Base-by-base conservation (phyloP, 1,140 invertebrate genomes). In the Macrobrachium nipponense region DNA sequence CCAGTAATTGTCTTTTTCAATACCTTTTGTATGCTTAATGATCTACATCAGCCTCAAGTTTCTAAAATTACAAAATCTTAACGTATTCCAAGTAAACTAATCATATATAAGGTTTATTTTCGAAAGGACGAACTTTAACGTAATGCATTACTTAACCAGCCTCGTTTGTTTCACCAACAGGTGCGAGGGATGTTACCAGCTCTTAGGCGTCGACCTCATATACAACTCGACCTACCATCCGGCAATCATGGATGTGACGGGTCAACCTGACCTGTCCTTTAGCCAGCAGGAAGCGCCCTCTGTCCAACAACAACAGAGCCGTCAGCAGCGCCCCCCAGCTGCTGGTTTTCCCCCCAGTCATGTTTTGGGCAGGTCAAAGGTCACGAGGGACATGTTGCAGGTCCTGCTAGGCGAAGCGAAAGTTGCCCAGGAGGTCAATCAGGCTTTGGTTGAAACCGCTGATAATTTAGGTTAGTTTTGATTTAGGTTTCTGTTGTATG, bases 171-270 rank as follows among this genome's bases (percentile, higher is more conserved):
- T 23, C 20, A 0, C 20, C 66, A 23, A n/a, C 51, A 85, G 83
- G 66, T 85, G 83, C 18, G 75, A 78, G n/a, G 66, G 83, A 6
- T 85, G 83, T 62, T 85, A 80, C 76, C 83, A 85, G n/a, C 51
- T 85, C 15, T 10, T 85, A 12, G 62, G 62, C 6, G 76, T 85
- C 12, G 83, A 85, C 17, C 66, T 85, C 0, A 77, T 85, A 43
- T 85, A 85, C 66, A 85, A 85, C 66, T 44, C 83, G 12, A 78
- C 62, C 64, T 85, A 68, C 83, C 27, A 79, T 27, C 83, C 83
- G 15, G 76, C 64, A 12, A n/a, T 85, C 51, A 59, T 85, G 0
- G 76, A 51, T 2, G 66, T 85, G 43, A 79, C 27, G 17, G 83
- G 83, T 7, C 83, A 85, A 60, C 83, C 83, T 17, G 83, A 85